Percentiles rank a stretch among this genome's conserved stretches.
Evolutionary conservation across 2,888 invertebrate species (phyloP).

Genomic region (Ryuthela nishihirai): DNA sequence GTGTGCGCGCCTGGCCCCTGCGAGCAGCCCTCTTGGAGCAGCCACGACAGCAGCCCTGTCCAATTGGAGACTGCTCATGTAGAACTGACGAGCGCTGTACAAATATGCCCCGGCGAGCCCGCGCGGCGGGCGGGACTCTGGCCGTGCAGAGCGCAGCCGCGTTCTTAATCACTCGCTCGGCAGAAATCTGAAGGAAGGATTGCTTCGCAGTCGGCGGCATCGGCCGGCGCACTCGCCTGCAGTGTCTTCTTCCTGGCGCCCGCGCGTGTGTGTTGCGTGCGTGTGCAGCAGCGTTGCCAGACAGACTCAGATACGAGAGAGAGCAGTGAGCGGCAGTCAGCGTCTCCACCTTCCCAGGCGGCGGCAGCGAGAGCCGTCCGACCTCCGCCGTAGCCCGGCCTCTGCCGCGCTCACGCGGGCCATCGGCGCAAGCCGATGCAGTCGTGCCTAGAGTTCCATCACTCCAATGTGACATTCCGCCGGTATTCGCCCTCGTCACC

Average conservation of each 20-base stretch:
- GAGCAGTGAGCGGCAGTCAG: too few relatives aligned
- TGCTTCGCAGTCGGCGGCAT: too few relatives aligned
- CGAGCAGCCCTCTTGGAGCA: slow-evolving; percentile 2
- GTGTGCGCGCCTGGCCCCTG: too few relatives aligned
- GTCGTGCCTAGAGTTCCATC: slow-evolving; percentile 37
- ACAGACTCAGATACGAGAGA: too few relatives aligned
- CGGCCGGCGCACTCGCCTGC: too few relatives aligned
- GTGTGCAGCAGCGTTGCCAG: too few relatives aligned
- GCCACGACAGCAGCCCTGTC: too few relatives aligned
- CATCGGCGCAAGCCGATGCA: slow-evolving; percentile 35
- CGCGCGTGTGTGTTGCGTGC: not conserved
- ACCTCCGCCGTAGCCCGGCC: not conserved
- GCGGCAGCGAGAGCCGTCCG: too few relatives aligned
- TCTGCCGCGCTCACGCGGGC: slow-evolving; percentile 11
- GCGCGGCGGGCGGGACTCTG: slow-evolving; percentile 22
- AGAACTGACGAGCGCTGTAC: slow-evolving; percentile 17
- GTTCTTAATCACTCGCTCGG: slow-evolving; percentile 12
- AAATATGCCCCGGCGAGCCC: slow-evolving; percentile 25
- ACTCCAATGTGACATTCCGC: slow-evolving; percentile 29
- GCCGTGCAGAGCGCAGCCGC: slow-evolving; percentile 28
- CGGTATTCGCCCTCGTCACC: slow-evolving; percentile 19
- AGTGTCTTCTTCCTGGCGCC: too few relatives aligned
- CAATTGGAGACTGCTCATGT: slow-evolving; percentile 28
- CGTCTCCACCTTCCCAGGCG: too few relatives aligned
- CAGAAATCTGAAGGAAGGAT: too few relatives aligned